Evolutionary conservation across 37 sponge, comb jelly and placozoan species (phyloP).

Genomic region (Crambe crambe): DNA sequence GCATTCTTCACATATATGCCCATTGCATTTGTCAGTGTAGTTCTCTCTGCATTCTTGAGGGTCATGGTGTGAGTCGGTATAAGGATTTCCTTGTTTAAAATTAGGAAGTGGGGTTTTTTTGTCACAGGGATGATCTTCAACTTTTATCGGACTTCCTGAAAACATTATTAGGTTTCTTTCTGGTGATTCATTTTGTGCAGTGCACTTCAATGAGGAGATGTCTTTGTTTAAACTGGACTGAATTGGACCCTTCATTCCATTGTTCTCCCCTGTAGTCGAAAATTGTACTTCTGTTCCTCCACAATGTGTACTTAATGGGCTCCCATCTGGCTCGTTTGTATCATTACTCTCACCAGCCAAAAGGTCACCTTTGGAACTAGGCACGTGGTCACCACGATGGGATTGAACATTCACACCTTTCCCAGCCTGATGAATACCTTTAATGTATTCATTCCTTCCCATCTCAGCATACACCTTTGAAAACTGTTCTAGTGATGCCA

Average conservation of each 20-base stretch:
- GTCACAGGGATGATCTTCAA: no score
- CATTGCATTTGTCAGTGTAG: neutral
- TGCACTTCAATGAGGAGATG: no score
- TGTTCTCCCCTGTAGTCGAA: no score
- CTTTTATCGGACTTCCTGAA: no score
- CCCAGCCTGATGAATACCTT: neutral
- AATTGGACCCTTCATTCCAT: neutral
- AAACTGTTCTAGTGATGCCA: conserved; percentile 16
- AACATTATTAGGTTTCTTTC: no score
- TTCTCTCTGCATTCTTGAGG: neutral
- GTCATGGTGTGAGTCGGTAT: neutral
- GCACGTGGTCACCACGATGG: no score
- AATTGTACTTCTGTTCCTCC: neutral
- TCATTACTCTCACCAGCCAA: neutral
- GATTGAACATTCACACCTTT: no score
- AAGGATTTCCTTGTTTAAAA: no score
- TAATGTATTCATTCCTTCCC: conserved; percentile 4
- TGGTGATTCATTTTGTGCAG: no score
- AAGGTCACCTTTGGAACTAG: conserved; percentile 30
- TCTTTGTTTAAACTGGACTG: neutral
- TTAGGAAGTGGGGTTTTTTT: no score
- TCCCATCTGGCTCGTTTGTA: no score
- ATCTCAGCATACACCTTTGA: conserved; percentile 35
- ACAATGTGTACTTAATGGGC: neutral
- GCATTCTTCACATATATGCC: neutral